Evolutionary conservation across 2,888 invertebrate genomes (phyloP), one percentile per base, ranked within the genome.

Genomic region (Coelopa pilipes): DNA sequence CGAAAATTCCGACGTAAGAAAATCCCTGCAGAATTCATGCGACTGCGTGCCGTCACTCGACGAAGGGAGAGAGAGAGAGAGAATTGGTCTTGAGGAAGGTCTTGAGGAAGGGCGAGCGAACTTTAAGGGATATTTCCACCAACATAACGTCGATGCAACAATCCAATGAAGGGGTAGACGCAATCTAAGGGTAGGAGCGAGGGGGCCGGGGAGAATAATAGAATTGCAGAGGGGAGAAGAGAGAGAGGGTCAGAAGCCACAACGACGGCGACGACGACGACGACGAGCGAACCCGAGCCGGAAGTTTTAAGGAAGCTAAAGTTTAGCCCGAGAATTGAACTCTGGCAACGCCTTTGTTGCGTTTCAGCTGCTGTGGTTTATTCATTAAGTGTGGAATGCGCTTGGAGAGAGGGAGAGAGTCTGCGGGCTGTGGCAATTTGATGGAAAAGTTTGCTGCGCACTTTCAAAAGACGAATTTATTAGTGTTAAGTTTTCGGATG

Each of bases 391-490:
- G 49, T 50, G 70, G 68, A 34, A 55, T 67, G 17, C 34, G 21
- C 21, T 53, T 21, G 17, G 57, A 66, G 9, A 13, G 21, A 21
- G 21, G 19, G 59, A 46, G 7, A 47, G 59, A 49, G 47, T 13
- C 59, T 15, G 34, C 2, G 10, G 21, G 46, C 1, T 10, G 46
- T 34, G 53, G 55, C 55, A 68, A 68, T 69, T 69, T 46, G 59
- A 69, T 46, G 69, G 59, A 46, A 69, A 57, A 69, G 60, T 70
- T 34, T 34, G 2, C 34, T 70, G 21, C 34, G 62, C 70, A 13
- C n/a, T 49, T 60, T 70, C 60, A 49, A 49, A 70, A 57, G 69
- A 69, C 46, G 69, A 69, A 69, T 69, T 69, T 69, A 69, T 69
- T 69, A 69, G 69, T 69, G 57, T 59, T 50, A 66, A 66, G 50